These are phyloP conservation scores for Ispidina lecontei DNA, from an alignment of 2,797 vertebrate species.

Conservation along the genomic window DNA sequence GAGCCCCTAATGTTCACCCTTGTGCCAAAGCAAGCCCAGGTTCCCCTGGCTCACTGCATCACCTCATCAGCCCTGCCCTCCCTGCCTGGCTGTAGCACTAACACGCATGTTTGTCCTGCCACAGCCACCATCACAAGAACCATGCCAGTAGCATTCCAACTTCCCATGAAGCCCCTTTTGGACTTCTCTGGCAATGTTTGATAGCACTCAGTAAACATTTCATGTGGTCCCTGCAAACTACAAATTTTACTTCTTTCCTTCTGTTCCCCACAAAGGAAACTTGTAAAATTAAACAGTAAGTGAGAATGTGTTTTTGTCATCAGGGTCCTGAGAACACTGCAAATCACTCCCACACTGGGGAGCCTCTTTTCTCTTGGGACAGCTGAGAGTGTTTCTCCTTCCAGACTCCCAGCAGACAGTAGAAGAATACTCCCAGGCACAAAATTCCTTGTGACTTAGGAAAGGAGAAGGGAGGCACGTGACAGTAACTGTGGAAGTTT, in stretches of 20 bases:
- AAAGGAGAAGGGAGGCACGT: background rate
- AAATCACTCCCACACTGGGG: rapidly evolving
- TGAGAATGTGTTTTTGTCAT: background rate
- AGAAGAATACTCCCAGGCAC: background rate
- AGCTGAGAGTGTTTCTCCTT: background rate
- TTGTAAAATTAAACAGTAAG: background rate
- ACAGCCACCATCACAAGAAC: slow-evolving; percentile 3
- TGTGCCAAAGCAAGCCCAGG: background rate
- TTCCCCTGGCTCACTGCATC: background rate
- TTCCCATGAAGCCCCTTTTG: background rate
- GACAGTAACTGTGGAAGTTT: background rate
- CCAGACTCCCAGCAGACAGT: background rate
- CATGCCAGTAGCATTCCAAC: background rate
- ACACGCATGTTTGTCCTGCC: slow-evolving; percentile 54
- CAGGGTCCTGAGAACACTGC: background rate
- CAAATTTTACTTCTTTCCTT: background rate
- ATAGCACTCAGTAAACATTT: background rate
- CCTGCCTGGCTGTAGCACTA: slow-evolving; percentile 9
- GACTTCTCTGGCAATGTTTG: background rate
- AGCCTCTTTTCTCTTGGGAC: background rate
- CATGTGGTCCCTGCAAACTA: background rate
- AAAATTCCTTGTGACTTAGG: background rate
- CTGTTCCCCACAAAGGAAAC: background rate
- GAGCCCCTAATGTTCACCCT: background rate
- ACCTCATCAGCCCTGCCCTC: background rate